phyloP scores from a whole-genome alignment of 2,113 vertebrate genomes.

The Microcebus murinus region DNA sequence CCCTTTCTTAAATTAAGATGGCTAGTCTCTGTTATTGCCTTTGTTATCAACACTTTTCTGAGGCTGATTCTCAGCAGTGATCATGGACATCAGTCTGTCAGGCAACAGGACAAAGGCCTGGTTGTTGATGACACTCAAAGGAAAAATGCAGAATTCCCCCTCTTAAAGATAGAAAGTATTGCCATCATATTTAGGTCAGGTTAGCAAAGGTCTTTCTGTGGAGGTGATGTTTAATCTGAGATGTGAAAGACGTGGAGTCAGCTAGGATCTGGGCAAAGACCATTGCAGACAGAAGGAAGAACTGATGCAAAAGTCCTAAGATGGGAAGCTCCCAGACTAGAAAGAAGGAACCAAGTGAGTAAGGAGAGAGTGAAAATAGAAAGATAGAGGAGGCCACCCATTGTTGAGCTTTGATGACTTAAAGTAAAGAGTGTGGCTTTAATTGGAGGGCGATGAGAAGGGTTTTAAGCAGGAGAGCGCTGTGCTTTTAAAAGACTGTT shows the following conservation, averaged over 20 bases:
- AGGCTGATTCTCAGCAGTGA: neutral
- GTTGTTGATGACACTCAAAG: neutral
- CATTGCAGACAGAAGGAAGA: neutral
- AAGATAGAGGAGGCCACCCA: neutral
- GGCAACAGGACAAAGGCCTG: too few species aligned
- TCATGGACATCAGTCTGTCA: neutral
- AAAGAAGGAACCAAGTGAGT: neutral
- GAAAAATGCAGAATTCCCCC: neutral
- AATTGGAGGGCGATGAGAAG: neutral
- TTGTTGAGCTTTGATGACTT: neutral
- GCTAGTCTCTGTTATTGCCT: rapidly evolving
- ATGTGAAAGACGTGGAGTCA: neutral
- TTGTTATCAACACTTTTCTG: neutral
- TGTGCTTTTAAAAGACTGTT: neutral
- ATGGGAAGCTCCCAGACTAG: too few species aligned
- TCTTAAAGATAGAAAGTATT: neutral
- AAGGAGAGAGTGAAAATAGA: too few species aligned
- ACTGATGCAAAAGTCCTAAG: neutral
- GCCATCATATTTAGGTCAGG: too few species aligned
- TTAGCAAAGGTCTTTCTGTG: neutral
- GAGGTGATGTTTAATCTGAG: neutral
- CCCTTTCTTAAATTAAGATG: neutral
- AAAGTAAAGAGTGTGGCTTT: neutral
- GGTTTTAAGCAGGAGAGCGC: neutral
- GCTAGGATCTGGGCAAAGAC: neutral